Percentiles rank a stretch among this genome's conserved stretches.
Evolutionary conservation across 2,113 vertebrate species (phyloP).

Genomic region (Orycteropus afer): DNA sequence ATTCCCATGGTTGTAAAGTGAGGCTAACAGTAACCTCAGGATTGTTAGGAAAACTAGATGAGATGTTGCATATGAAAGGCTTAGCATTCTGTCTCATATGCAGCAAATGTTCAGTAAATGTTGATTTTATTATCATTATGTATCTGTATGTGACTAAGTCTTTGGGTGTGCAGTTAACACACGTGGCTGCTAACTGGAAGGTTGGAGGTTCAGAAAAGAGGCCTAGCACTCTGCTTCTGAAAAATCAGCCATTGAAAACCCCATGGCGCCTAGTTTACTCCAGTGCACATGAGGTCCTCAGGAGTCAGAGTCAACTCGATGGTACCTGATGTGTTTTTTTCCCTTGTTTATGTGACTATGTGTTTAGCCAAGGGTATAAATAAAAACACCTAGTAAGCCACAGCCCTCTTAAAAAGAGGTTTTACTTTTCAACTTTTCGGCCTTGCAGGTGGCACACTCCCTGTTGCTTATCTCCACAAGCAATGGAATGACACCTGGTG

Average conservation of each 20-base stretch:
- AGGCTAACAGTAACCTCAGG: neutral
- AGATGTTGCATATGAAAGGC: neutral
- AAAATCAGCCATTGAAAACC: too few relatives aligned
- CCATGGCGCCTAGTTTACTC: too few relatives aligned
- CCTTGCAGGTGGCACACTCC: neutral
- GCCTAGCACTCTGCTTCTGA: too few relatives aligned
- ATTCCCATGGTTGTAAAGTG: constrained; percentile 22
- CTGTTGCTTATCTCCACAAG: neutral
- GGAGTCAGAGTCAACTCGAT: too few relatives aligned
- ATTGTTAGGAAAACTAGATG: neutral
- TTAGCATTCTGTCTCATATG: neutral
- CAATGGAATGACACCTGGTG: neutral
- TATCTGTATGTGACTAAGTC: neutral
- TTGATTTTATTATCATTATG: neutral
- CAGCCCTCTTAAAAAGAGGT: neutral
- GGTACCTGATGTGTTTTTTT: too few relatives aligned
- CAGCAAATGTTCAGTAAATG: neutral
- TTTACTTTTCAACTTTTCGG: neutral
- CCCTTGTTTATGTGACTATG: neutral
- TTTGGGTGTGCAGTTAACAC: too few relatives aligned
- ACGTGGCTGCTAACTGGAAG: too few relatives aligned
- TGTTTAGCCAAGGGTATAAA: neutral
- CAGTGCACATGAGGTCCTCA: too few relatives aligned
- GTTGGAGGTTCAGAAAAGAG: too few relatives aligned
- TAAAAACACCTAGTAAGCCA: neutral